Evolutionary conservation across 1,140 invertebrate genomes (phyloP), one percentile per base, ranked within the genome.

Genomic region (Aphidius ervi): DNA sequence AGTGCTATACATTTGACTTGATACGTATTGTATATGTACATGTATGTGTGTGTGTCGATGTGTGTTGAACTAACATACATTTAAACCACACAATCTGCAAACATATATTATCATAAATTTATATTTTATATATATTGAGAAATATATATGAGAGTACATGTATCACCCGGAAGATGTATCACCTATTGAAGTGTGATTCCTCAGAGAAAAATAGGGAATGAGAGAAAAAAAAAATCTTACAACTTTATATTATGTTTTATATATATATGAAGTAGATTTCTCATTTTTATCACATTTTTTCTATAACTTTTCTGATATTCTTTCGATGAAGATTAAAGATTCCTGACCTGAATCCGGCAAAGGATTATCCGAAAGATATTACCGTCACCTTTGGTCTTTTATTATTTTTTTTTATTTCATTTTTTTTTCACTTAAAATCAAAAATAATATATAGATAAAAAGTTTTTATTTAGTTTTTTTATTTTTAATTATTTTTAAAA

Each of bases 361-460:
- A 69, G 68, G 67, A 71, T 73, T 67, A 70, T 73, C 67, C 67
- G 60, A 64, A 68, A 68, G 65, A 73, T 72, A 72, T 72, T 72
- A 68, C 64, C 64, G 57, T 58, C 64, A 64, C 68, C 65, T 20
- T 58, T 61, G 63, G 56, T 66, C 63, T 62, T 63, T 59, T 39
- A 31, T n/a, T 23, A 46, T 39, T 8, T 46, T 46, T 20, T 55
- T 39, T 8, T 46, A 16, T 16, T 16, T 16, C 16, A 16, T 53
- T 31, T 48, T 41, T 42, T 50, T 41, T 49, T 31, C 56, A 16
- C 16, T 48, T 10, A n/a, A 31, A 31, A 31, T 31, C 23, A 2
- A 4, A 31, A 31, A 31, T 31, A 31, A 3, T 31, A 31, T 31
- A 8, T 53, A 6, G 8, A 16, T 6, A 16, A 48, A 47, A 47